Percentiles rank a stretch among this genome's conserved stretches.
phyloP scores from a whole-genome alignment of 2,888 invertebrate species.

The Lochmaea crataegi region DNA sequence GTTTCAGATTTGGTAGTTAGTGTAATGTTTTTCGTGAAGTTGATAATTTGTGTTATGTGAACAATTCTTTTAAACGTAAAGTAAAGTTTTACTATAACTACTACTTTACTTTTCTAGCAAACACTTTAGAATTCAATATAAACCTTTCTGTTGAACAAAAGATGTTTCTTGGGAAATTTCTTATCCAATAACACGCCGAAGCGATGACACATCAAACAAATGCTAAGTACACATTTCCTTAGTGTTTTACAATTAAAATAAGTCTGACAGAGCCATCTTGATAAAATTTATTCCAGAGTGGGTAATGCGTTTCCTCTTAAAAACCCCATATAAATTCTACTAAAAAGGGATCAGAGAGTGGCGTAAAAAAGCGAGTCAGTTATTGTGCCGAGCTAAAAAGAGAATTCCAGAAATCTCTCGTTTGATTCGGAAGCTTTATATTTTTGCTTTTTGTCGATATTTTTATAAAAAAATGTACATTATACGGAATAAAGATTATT shows the following conservation, averaged over 20 bases:
- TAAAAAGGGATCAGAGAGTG: slow-evolving; percentile 45
- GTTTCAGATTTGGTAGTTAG: too few relatives aligned
- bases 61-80: too few relatives aligned
- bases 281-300: slow-evolving; percentile 44
- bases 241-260: slow-evolving; percentile 47
- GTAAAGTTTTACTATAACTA: background rate
- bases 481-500: background rate
- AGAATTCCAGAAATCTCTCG: background rate
- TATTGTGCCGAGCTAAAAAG: slow-evolving; percentile 35
- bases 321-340: slow-evolving; percentile 45
- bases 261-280: slow-evolving; percentile 41
- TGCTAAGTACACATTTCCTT: slow-evolving; percentile 36
- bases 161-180: background rate
- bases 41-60: too few relatives aligned
- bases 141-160: background rate
- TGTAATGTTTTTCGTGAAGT: too few relatives aligned
- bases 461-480: background rate
- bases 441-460: background rate
- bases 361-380: slow-evolving; percentile 40
- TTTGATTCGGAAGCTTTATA: background rate
- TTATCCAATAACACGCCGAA: slow-evolving; percentile 3
- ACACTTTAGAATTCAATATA: background rate
- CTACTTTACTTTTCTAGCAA: background rate
- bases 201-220: slow-evolving; percentile 40
- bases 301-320: slow-evolving; percentile 46